Evolutionary conservation across 2,113 vertebrate genomes (phyloP).

Genomic region (Muscicapa adusta): DNA sequence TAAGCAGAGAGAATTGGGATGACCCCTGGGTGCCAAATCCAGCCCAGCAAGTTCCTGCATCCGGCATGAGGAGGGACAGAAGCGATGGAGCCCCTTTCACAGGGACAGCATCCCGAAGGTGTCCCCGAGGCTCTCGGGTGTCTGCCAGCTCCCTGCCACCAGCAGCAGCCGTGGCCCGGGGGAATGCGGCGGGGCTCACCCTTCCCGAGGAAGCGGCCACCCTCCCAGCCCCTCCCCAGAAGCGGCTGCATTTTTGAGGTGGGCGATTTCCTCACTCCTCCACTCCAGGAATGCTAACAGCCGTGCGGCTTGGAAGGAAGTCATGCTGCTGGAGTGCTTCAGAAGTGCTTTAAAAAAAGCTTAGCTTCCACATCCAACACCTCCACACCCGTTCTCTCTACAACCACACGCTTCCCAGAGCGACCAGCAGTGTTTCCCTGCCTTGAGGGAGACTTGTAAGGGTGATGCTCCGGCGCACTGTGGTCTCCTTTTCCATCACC

Average conservation of each 20-base stretch:
- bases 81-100: neutral
- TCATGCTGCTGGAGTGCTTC: neutral
- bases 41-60: neutral
- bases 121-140: neutral
- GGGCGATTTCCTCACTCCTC: slow-evolving; percentile 53
- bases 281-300: slow-evolving; percentile 19
- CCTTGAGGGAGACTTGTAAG: neutral
- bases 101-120: neutral
- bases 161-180: neutral
- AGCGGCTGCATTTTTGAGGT: slow-evolving; percentile 52
- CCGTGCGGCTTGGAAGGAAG: slow-evolving; percentile 37
- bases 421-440: fast-evolving
- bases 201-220: neutral
- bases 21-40: fast-evolving
- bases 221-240: neutral
- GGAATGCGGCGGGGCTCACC: neutral
- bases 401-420: neutral
- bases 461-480: fast-evolving
- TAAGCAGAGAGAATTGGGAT: neutral
- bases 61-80: fast-evolving
- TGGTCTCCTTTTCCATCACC: neutral
- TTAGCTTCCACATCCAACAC: neutral
- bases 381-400: neutral
- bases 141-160: neutral
- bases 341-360: slow-evolving; percentile 25